Evolutionary conservation across 2,113 vertebrate species (phyloP), one percentile per base, ranked within the genome.

Genomic region (Tiliqua scincoides): DNA sequence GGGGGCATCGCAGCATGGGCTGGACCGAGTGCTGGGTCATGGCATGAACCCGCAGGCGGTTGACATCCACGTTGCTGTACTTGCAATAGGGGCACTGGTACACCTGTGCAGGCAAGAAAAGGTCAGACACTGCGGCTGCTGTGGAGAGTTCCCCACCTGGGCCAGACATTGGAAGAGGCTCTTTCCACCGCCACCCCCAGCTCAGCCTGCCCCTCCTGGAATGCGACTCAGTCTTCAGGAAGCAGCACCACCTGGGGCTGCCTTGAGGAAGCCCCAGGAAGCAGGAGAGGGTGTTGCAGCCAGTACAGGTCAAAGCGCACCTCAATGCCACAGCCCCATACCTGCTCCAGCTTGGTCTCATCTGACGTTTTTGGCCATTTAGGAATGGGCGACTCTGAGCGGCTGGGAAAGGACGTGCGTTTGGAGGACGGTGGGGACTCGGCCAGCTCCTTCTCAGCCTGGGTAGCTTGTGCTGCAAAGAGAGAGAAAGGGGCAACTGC

Each of bases 41-140:
- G 96, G 98, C 98, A 3, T 99, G 99, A 94, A 99, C 98, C 92
- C 98, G 98, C 88, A 99, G 97, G 43, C 99, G 97, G 88, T 99
- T 99, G 95, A 99, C 96, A 4, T 99, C 99, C 0, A 97, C 96
- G 89, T 98, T 99, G 94, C 97, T 98, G 95, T 99, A 99, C 95
- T 99, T 99, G 97, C 99, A 99, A 67, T 99, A 99, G 1, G 98
- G 99, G 92, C 99, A 99, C 97, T 99, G 99, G 96, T 97, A 99
- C 96, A 98, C 97, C 98, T 99, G 97, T 90, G 63, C n/a, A n/a
- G 83, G 86, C 63, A 37, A 93, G 10, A 84, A 72, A 21, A 30
- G 3, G 67, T 6, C 9, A 37, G 14, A 25, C 5, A 25, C 40
- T 7, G 9, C 12, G 11, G 87, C 43, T 0, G 12, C 71, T 82